A percentile compares a stretch with the other conserved stretches of the same genome.
These are phyloP conservation scores for Cephus rjabovi DNA, from an alignment of 2,888 invertebrate species.

Conservation along the genomic window DNA sequence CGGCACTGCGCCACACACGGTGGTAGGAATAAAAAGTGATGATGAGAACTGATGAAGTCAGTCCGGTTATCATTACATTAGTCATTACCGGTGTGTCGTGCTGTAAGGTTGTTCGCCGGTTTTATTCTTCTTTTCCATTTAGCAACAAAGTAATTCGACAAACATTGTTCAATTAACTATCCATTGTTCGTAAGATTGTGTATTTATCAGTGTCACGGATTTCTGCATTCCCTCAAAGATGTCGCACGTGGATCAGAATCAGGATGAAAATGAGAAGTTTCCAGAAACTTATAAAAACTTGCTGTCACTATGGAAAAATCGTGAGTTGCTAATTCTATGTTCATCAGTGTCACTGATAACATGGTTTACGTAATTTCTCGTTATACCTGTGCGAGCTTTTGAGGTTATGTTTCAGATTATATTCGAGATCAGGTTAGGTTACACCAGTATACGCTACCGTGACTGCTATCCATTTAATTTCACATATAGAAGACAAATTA, in stretches of 20 bases:
- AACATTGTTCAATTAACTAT: background rate
- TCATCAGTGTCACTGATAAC: background rate
- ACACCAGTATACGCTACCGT: background rate
- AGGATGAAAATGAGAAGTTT: slow-evolving; percentile 29
- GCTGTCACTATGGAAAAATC: slow-evolving; percentile 48
- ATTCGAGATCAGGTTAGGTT: background rate
- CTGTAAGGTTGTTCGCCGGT: background rate
- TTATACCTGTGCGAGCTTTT: background rate
- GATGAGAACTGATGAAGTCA: background rate
- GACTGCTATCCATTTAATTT: background rate
- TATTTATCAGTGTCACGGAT: background rate
- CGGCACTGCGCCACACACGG: background rate
- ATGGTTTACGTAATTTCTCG: background rate
- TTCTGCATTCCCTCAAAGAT: slow-evolving; percentile 18
- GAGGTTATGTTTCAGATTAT: background rate
- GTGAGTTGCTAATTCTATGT: slow-evolving; percentile 34
- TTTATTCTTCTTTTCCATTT: background rate
- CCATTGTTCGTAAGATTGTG: background rate
- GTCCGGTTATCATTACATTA: background rate
- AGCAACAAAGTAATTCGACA: background rate
- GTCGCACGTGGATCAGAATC: slow-evolving; percentile 33
- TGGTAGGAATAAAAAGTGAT: background rate
- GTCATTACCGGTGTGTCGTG: background rate
- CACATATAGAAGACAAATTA: background rate
- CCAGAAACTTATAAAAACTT: slow-evolving; percentile 45